Conservation (phyloP, 1,140 invertebrate species). For the Pomacea maculata region DNA sequence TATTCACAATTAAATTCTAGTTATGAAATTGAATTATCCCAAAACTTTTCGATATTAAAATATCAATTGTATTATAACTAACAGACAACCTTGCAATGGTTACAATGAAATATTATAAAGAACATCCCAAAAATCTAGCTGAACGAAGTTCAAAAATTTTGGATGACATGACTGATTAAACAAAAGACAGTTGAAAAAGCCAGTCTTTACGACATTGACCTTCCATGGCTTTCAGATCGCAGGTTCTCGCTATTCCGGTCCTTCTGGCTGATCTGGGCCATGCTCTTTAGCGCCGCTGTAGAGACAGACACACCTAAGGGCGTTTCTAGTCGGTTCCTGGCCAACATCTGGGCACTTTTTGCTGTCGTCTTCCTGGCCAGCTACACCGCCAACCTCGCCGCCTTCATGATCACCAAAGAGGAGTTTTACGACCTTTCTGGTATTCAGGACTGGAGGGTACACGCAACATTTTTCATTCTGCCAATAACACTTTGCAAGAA, state of each 20-base stretch:
- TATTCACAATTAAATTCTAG: too few relatives aligned
- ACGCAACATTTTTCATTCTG: too few relatives aligned
- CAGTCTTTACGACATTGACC: too few relatives aligned
- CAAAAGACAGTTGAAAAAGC: too few relatives aligned
- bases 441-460: constrained; percentile 82
- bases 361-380: constrained; percentile 72
- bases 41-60: too few relatives aligned
- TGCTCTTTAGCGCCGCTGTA: constrained; percentile 96
- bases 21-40: too few relatives aligned
- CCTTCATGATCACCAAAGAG: constrained; percentile 99
- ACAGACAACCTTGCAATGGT: too few relatives aligned
- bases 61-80: too few relatives aligned
- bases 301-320: constrained; percentile 94
- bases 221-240: constrained; percentile 63
- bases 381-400: constrained; percentile 75
- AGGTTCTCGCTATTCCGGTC: constrained; percentile 96
- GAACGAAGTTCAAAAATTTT: too few relatives aligned
- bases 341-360: constrained; percentile 98
- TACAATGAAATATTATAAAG: too few relatives aligned
- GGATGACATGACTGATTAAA: too few relatives aligned
- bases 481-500: not conserved
- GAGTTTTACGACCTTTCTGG: constrained; percentile 95
- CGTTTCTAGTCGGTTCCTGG: constrained; percentile 92
- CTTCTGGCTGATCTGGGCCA: constrained; percentile 99
- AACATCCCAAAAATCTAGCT: too few relatives aligned